Evolutionary conservation across 2,113 vertebrate species (phyloP).

Genomic region (Puffinus mauretanicus): DNA sequence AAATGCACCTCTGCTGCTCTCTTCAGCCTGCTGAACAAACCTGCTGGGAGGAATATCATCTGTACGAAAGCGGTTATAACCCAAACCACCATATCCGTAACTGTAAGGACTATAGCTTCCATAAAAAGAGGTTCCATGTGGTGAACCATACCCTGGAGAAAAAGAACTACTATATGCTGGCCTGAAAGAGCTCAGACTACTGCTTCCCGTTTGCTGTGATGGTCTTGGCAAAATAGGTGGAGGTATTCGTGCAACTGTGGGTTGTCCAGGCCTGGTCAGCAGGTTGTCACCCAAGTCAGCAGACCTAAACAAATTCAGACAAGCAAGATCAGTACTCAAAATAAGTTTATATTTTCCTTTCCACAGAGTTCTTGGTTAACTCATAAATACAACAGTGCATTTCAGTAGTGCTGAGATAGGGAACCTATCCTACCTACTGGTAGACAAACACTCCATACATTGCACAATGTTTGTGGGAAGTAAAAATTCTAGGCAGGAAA

Average conservation of each 20-base stretch:
- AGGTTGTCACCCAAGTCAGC: conserved; percentile 78
- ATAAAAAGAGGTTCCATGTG: conserved; percentile 84
- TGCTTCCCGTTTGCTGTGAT: conserved; percentile 78
- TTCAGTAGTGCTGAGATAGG: not conserved
- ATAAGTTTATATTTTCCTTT: not conserved
- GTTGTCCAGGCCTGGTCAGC: conserved; percentile 77
- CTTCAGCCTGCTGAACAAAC: conserved; percentile 96
- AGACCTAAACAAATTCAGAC: conserved; percentile 76
- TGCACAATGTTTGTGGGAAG: not conserved
- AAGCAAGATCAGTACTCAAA: not conserved
- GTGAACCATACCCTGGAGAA: conserved; percentile 83
- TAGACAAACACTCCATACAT: fast-evolving
- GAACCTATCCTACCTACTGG: not conserved
- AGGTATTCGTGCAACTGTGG: conserved; percentile 81
- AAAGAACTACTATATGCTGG: conserved; percentile 85
- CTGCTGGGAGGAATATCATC: conserved; percentile 88
- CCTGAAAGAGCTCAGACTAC: conserved; percentile 76
- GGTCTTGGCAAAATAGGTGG: conserved; percentile 88
- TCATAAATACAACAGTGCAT: fast-evolving
- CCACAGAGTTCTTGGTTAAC: not conserved
- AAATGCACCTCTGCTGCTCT: conserved; percentile 95
- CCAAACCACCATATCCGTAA: conserved; percentile 79
- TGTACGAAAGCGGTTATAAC: conserved; percentile 81
- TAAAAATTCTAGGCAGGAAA: not conserved
- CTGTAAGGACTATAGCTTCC: conserved; percentile 83